Percentiles rank a stretch among this genome's conserved stretches.
phyloP scores from a whole-genome alignment of 2,888 invertebrate species.

The Ernsta delagoae region DNA sequence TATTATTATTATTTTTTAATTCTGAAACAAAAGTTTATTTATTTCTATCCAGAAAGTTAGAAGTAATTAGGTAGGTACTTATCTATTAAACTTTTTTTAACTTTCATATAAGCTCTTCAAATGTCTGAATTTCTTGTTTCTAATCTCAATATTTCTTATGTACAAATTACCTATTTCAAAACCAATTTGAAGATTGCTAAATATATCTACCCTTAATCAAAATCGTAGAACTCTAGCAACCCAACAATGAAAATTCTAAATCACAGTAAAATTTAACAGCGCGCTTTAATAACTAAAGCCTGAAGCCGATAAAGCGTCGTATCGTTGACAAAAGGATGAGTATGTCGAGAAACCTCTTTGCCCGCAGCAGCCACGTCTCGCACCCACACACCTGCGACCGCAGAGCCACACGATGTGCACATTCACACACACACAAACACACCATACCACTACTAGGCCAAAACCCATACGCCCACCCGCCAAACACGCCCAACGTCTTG shows the following conservation, averaged over 20 bases:
- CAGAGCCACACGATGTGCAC: slow-evolving; percentile 60
- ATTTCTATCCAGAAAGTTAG: too few species aligned
- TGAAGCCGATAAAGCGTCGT: slow-evolving; percentile 75
- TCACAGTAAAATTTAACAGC: slow-evolving; percentile 75
- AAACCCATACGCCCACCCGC: slow-evolving; percentile 83
- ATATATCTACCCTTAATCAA: neutral
- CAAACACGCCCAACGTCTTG: slow-evolving; percentile 85
- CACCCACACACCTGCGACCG: slow-evolving; percentile 65
- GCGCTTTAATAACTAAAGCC: slow-evolving; percentile 80
- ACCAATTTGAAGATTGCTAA: too few species aligned
- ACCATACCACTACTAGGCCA: slow-evolving; percentile 65
- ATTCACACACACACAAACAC: slow-evolving; percentile 57
- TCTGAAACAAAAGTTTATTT: too few species aligned
- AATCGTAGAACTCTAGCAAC: slow-evolving; percentile 48
- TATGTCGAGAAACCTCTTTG: slow-evolving; percentile 55
- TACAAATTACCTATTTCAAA: too few species aligned
- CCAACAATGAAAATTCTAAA: slow-evolving; percentile 77
- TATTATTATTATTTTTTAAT: too few species aligned
- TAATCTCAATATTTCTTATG: too few species aligned
- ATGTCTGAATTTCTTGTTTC: too few species aligned
- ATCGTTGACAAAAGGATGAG: slow-evolving; percentile 83
- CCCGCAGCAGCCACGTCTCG: slow-evolving; percentile 55
- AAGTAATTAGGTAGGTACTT: too few species aligned
- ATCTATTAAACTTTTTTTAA: too few species aligned
- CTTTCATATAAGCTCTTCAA: too few species aligned